Evolutionary conservation across 1,140 invertebrate species (phyloP).

Genomic region (Tetramorium simillimum): DNA sequence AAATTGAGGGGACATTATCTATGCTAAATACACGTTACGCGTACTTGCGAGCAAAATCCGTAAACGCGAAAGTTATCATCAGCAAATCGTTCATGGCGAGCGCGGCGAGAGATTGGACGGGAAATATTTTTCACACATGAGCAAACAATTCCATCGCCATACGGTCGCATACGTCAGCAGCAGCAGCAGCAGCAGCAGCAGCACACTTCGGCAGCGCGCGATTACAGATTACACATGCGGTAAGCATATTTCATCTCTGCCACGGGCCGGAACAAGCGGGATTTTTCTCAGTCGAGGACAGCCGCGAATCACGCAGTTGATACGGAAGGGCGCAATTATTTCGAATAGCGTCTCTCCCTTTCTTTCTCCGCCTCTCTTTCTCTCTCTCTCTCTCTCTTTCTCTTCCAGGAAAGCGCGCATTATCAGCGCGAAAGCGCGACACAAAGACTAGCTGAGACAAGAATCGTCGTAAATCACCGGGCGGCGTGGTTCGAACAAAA

Average conservation of each 20-base stretch:
- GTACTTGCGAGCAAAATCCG: neutral
- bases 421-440: slow-evolving; percentile 21
- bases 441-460: slow-evolving; percentile 55
- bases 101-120: neutral
- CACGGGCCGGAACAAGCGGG: neutral
- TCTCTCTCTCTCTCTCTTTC: neutral
- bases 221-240: slow-evolving; percentile 22
- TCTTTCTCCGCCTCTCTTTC: neutral
- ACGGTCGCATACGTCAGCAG: neutral
- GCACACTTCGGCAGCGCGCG: neutral
- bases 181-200: neutral
- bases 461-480: slow-evolving; percentile 64
- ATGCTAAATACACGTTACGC: slow-evolving; percentile 4
- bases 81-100: neutral
- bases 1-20: neutral
- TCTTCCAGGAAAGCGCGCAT: slow-evolving; percentile 11
- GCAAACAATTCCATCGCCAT: slow-evolving; percentile 1
- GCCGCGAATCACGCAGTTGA: slow-evolving; percentile 35
- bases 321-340: slow-evolving; percentile 48
- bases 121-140: slow-evolving; percentile 40
- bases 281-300: slow-evolving; percentile 46
- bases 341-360: neutral
- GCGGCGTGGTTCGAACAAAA: slow-evolving; percentile 63
- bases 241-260: slow-evolving; percentile 29
- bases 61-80: slow-evolving; percentile 9